Conservation (phyloP, 2,797 vertebrate species). For the Labeo calbasu region DNA sequence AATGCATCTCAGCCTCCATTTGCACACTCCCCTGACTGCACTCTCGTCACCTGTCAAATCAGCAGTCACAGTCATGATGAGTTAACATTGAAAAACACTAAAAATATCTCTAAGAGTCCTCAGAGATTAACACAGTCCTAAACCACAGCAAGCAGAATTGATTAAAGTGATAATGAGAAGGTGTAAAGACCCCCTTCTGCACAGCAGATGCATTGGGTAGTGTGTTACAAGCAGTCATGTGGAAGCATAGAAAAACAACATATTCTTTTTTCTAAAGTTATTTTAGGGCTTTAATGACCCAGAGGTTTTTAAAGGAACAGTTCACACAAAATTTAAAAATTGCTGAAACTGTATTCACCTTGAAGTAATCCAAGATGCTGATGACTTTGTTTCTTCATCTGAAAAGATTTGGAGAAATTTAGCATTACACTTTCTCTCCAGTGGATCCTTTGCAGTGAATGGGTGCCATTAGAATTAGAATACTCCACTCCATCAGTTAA, state of each 20-base stretch:
- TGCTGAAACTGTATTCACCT: neutral
- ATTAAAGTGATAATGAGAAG: neutral
- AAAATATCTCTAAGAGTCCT: constrained; percentile 7
- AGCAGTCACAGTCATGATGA: constrained; percentile 30
- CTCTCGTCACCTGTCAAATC: constrained; percentile 24
- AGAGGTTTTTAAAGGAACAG: neutral
- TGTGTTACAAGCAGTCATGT: constrained; percentile 6
- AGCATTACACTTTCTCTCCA: too few species aligned
- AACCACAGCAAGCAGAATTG: neutral
- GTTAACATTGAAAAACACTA: constrained; percentile 31
- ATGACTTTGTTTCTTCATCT: too few species aligned
- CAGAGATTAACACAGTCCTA: constrained; percentile 14
- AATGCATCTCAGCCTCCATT: constrained; percentile 50
- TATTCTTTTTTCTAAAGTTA: neutral
- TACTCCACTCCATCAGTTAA: too few species aligned
- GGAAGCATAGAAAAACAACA: neutral
- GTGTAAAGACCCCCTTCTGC: constrained; percentile 24
- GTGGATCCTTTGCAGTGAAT: too few species aligned
- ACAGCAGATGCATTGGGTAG: constrained; percentile 5
- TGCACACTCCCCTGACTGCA: constrained; percentile 39
- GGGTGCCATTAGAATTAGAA: too few species aligned
- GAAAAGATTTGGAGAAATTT: too few species aligned
- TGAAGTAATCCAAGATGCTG: neutral
- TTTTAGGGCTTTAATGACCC: neutral
- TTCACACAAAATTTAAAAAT: neutral